Evolutionary conservation across 2,888 invertebrate genomes (phyloP).

Genomic region (Corythucha ciliata): DNA sequence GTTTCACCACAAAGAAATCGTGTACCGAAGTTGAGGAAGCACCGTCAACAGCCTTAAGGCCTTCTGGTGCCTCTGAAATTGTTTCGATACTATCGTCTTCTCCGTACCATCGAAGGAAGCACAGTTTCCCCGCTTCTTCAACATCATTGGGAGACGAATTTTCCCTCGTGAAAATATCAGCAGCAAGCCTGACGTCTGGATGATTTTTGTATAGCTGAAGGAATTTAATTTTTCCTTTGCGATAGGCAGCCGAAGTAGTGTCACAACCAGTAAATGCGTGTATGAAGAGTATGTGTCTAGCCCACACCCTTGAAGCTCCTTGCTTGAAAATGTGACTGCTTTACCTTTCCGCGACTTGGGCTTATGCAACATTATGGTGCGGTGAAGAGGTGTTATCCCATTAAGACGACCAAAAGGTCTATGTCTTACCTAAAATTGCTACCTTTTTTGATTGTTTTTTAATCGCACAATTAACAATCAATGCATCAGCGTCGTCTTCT

Average conservation of each 20-base stretch:
- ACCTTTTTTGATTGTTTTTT: conserved; percentile 4
- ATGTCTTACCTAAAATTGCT: conserved; percentile 14
- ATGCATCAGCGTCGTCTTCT: conserved; percentile 8
- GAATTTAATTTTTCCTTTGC: conserved; percentile 15
- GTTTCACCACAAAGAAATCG: too few species aligned
- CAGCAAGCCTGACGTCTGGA: too few species aligned
- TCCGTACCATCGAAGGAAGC: conserved; percentile 10
- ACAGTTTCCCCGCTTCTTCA: conserved; percentile 9
- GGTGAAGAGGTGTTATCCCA: background rate
- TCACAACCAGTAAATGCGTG: conserved; percentile 14
- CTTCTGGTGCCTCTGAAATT: too few species aligned
- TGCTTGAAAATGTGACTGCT: background rate
- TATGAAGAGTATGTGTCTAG: conserved; percentile 8
- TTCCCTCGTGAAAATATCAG: too few species aligned
- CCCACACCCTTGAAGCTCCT: conserved; percentile 7
- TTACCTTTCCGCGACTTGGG: background rate
- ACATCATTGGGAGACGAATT: conserved; percentile 5
- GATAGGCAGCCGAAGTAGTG: conserved; percentile 11
- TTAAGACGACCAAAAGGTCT: conserved; percentile 6
- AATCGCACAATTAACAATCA: background rate
- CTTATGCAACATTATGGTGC: conserved; percentile 1
- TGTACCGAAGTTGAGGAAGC: too few species aligned
- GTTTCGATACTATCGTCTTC: too few species aligned
- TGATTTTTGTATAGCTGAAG: too few species aligned
- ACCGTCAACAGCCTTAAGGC: too few species aligned